Conservation (phyloP, 2,888 invertebrate species). For the Polydrusus tereticollis region DNA sequence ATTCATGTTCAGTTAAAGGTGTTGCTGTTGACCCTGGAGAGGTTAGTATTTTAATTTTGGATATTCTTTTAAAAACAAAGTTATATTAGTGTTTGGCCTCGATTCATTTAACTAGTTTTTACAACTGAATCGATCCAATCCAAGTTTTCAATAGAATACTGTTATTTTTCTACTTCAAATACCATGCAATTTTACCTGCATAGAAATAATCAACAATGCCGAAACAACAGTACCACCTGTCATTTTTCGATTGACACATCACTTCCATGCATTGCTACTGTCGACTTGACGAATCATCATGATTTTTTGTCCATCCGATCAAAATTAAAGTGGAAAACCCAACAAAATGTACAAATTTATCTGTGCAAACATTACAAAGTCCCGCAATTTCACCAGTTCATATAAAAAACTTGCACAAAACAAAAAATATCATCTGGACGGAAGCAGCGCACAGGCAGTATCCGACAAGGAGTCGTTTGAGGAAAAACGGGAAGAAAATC, state of each 20-base stretch:
- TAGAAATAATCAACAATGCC: conserved; percentile 17
- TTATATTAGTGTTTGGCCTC: no score
- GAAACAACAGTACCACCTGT: not conserved
- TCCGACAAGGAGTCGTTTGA: not conserved
- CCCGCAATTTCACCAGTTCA: conserved; percentile 47
- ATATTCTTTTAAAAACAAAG: no score
- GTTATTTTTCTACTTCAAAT: not conserved
- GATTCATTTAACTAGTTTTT: no score
- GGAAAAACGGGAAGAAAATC: conserved; percentile 21
- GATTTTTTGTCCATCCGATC: conserved; percentile 50
- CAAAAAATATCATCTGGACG: conserved; percentile 24
- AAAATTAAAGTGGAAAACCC: conserved; percentile 53
- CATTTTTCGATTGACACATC: conserved; percentile 5
- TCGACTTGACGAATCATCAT: conserved; percentile 51
- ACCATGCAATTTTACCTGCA: not conserved
- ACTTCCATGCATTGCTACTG: conserved; percentile 44
- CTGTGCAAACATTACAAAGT: conserved; percentile 50
- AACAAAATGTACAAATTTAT: conserved; percentile 54
- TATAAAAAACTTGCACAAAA: conserved; percentile 45
- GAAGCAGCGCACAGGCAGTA: not conserved
- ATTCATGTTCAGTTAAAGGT: no score
- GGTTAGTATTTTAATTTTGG: no score
- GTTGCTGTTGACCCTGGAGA: no score
- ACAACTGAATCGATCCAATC: no score
- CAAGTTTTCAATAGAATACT: no score